phyloP scores from a whole-genome alignment of 64 coral and sea anemone species.

The Porites lutea region DNA sequence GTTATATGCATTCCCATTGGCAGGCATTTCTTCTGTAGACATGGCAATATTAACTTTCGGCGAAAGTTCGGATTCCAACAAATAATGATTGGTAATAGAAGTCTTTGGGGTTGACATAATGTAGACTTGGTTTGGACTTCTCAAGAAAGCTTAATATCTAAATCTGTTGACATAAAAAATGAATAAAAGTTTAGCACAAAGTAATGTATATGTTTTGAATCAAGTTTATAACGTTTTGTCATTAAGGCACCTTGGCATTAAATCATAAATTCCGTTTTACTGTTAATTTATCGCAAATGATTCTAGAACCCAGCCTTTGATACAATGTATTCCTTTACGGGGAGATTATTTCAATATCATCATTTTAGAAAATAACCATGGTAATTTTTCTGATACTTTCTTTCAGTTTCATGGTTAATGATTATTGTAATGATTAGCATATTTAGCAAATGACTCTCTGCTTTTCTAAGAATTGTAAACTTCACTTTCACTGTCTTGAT shows the following conservation, averaged over 20 bases:
- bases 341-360: no score
- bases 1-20: not conserved
- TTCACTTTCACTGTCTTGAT: no score
- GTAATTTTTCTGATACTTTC: no score
- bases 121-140: not conserved
- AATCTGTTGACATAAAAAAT: not conserved
- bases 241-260: not conserved
- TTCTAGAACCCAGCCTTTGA: not conserved
- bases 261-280: not conserved
- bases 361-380: no score
- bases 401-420: no score
- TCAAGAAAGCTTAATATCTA: not conserved
- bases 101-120: slow-evolving; percentile 14
- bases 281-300: not conserved
- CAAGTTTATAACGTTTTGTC: no score
- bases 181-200: not conserved
- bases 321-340: not conserved
- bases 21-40: slow-evolving; percentile 37
- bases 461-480: no score
- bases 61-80: slow-evolving; percentile 37
- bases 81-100: slow-evolving; percentile 26
- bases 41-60: slow-evolving; percentile 39
- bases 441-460: no score
- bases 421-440: no score
- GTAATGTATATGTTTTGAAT: no score